Base-by-base conservation (phyloP, 53 echinoderm and acorn worm species). In the Crossaster papposus region DNA sequence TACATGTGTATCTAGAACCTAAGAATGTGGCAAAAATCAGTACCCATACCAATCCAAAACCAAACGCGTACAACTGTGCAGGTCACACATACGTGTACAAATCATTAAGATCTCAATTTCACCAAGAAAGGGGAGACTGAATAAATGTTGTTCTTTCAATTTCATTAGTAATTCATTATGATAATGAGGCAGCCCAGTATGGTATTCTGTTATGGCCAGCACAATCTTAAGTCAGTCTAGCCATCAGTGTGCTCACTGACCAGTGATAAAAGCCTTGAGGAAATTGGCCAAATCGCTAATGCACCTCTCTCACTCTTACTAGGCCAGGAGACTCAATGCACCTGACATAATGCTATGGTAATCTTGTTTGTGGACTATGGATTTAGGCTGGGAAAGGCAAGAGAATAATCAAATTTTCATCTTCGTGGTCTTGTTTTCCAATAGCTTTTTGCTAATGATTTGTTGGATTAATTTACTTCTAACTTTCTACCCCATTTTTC, bases 201-300 rank as follows among this genome's bases (percentile, higher is more conserved):
- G 3, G 28, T 33, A 44, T 1, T 7, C 44, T 44, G 9, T 44
- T 2, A 38, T 38, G 75, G 75, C 75, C 13, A 74, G 75, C 75
- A 36, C 70, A 36, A 22, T 70, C 62, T 86, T 76, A 86, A 64
- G 51, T 51, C 30, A 12, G 87, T 76, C 58, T 28, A 24, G 77
- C 87, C 87, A 77, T 87, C 37, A 77, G 87, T 77, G 87, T 77
- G 87, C 36, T 87, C 87, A 75, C 76, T 87, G 87, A 87, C 87
- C 87, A 87, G 53, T 35, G 55, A 77, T 87, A 36, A 76, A 87
- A 55, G 54, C 38, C 52, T 29, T 35, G 55, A 87, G 87, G 87
- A 75, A 87, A 87, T 87, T 87, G 87, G 76, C 87, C 77, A 87
- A 87, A 87, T 77, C 62, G 36, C 74, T 24, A 77, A 62, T 77